These are phyloP conservation scores for Remorina albescens DNA, from an alignment of 2,797 vertebrate genomes.

Conservation along the genomic window DNA sequence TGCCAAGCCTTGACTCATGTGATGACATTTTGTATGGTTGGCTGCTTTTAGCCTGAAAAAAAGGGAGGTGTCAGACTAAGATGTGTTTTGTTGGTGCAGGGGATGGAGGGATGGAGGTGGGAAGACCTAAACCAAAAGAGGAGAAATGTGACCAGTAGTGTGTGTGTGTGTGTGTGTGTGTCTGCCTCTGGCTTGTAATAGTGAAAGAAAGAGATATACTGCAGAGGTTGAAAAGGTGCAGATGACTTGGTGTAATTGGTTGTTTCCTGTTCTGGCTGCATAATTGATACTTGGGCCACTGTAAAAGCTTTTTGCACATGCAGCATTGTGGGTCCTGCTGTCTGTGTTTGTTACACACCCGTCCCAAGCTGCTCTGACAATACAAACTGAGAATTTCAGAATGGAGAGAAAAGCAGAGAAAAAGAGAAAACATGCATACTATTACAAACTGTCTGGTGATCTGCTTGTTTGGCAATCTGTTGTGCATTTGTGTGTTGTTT, in stretches of 20 bases:
- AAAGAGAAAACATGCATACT: slow-evolving; percentile 15
- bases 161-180: background rate
- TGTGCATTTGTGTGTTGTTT: slow-evolving; percentile 22
- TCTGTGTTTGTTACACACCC: background rate
- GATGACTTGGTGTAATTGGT: background rate
- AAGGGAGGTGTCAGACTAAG: background rate
- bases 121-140: background rate
- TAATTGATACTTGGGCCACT: slow-evolving; percentile 4
- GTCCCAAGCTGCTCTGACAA: background rate
- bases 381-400: slow-evolving; percentile 19
- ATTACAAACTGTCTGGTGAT: slow-evolving; percentile 28
- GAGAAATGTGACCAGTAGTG: background rate
- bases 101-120: background rate
- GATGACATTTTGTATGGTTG: too few relatives aligned
- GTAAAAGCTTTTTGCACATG: slow-evolving; percentile 10
- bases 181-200: background rate
- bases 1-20: too few relatives aligned
- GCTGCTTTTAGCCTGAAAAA: too few relatives aligned
- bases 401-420: background rate
- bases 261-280: background rate
- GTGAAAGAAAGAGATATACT: too few relatives aligned
- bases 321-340: background rate
- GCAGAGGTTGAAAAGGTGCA: background rate
- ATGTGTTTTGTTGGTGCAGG: background rate
- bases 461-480: slow-evolving; percentile 33